Evolutionary conservation across 2,888 invertebrate genomes (phyloP), one percentile per base, ranked within the genome.

Genomic region (Plagodis pulveraria): DNA sequence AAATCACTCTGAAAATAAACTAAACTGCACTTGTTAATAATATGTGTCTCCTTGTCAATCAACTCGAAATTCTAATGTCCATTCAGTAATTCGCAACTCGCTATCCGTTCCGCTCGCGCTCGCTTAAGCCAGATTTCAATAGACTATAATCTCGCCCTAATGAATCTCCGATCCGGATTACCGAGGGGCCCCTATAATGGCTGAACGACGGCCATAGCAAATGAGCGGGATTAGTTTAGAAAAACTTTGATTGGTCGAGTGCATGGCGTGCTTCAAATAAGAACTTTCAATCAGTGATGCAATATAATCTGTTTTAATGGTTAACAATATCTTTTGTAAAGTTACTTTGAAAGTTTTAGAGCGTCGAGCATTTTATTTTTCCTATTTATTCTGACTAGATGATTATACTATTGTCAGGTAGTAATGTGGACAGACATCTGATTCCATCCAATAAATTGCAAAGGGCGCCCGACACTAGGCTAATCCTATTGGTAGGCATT

Each of bases 91-190:
- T 45, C 11, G 33, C 42, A 32, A 10, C 35, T n/a, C 71, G 72
- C 76, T 71, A 72, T 80, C 72, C 74, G 74, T 72, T 77, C 75
- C 81, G 75, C 73, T 73, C 76, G 75, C 81, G 77, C 78, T 72
- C 83, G 84, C 80, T 83, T 86, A 87, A 88, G 89, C 89, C 84
- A 89, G 91, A 92, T 93, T 92, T 93, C 92, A 92, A 93, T 93
- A 89, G 91, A 88, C 87, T 83, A 89, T 93, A 93, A 93, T 93
- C 93, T 91, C 86, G 81, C 87, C 88, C 91, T 93, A 93, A 93
- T 93, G 93, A 93, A 93, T 93, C 93, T 89, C 84, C 87, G 85
- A 91, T 91, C 91, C 93, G 92, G 93, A 92, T 93, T 91, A 92
- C 73, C 75, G 80, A 78, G 80, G 81, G 82, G 76, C 83, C 84